Evolutionary conservation across 2,797 vertebrate species (phyloP).

Genomic region (Spinibarbus caldwelli): DNA sequence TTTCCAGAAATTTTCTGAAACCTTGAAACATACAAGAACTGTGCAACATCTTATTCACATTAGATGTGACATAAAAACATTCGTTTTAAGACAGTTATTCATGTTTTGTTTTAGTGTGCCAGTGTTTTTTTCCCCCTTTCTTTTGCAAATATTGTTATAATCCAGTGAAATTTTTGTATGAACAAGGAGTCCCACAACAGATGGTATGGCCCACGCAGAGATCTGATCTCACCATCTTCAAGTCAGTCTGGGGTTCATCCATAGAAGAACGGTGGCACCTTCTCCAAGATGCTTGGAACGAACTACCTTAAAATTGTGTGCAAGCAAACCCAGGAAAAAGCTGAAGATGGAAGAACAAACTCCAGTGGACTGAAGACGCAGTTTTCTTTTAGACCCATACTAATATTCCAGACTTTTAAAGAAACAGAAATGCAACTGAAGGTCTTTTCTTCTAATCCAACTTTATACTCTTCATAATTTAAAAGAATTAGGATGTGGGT

Average conservation of each 20-base stretch:
- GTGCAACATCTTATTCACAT: not conserved
- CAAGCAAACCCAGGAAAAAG: not conserved
- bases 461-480: not conserved
- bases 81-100: not conserved
- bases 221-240: not conserved
- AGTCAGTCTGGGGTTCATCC: not conserved
- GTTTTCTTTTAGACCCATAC: not conserved
- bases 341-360: not conserved
- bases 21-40: not conserved
- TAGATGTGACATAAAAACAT: not conserved
- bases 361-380: not conserved
- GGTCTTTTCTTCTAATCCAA: not conserved
- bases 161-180: not conserved
- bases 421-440: not conserved
- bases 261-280: not conserved
- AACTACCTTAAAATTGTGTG: not conserved
- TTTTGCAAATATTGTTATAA: slow-evolving; percentile 5
- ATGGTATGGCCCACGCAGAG: slow-evolving; percentile 1
- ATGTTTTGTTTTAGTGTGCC: not conserved
- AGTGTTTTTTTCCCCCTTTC: not conserved
- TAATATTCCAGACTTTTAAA: not conserved
- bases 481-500: not conserved
- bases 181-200: not conserved
- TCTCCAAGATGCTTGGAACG: not conserved
- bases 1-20: not conserved